These are phyloP conservation scores for Athripsodes cinereus DNA, from an alignment of 2,888 invertebrate genomes.

Conservation along the genomic window DNA sequence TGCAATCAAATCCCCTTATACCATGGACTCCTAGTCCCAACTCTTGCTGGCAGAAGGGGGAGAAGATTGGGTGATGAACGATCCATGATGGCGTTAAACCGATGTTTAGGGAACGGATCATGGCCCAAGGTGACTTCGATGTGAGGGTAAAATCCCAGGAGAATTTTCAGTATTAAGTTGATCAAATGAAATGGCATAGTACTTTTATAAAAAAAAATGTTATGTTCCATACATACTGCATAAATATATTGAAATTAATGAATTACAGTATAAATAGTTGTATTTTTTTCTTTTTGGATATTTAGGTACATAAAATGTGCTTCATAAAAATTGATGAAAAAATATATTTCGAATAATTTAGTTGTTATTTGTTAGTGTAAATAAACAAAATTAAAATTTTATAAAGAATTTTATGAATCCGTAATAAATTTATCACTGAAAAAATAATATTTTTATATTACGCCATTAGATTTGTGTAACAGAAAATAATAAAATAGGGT, in stretches of 20 bases:
- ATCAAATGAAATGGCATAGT: background rate
- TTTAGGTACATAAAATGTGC: too few species aligned
- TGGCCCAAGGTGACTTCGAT: constrained; percentile 6
- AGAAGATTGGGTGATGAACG: constrained; percentile 7
- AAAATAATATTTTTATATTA: background rate
- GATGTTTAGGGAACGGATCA: constrained; percentile 27
- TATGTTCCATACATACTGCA: too few species aligned
- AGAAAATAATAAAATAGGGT: background rate
- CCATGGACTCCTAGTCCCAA: background rate
- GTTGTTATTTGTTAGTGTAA: background rate
- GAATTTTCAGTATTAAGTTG: background rate
- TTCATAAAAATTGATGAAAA: too few species aligned
- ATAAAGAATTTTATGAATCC: background rate
- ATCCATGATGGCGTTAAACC: constrained; percentile 25
- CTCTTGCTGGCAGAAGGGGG: background rate
- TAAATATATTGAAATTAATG: too few species aligned
- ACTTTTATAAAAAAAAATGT: too few species aligned
- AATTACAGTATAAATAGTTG: too few species aligned
- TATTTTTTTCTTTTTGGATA: too few species aligned
- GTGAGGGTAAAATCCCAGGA: background rate
- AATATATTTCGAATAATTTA: background rate
- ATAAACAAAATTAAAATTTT: too few species aligned
- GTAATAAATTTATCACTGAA: background rate
- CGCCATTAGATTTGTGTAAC: background rate
- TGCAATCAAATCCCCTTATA: background rate